A percentile compares a stretch with the other conserved stretches of the same genome.
Conservation (phyloP, 2,888 invertebrate genomes). For the Drosophila hamatofila region DNA sequence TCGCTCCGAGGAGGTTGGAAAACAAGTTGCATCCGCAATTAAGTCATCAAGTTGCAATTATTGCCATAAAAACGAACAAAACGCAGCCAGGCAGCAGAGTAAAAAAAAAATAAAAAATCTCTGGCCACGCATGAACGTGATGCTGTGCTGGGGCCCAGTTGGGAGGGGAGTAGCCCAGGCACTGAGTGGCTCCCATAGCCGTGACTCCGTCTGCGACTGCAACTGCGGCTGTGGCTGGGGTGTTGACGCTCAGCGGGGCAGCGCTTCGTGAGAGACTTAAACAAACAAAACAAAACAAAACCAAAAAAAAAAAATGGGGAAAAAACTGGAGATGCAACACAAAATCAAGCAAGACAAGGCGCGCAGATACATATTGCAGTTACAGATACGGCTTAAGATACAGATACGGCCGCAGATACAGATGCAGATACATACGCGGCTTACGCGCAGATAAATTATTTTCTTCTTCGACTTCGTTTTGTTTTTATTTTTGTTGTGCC, state of each 20-base stretch:
- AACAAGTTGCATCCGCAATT: constrained; percentile 82
- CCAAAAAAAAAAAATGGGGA: neutral
- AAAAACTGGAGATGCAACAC: constrained; percentile 16
- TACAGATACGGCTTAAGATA: constrained; percentile 60
- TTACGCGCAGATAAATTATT: constrained; percentile 80
- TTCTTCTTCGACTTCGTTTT: constrained; percentile 18
- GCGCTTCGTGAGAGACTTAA: constrained; percentile 67
- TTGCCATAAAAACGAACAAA: constrained; percentile 82
- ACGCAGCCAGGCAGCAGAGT: constrained; percentile 59
- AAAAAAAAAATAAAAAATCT: constrained; percentile 66
- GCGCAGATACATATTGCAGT: constrained; percentile 62
- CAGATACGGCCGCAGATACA: constrained; percentile 52
- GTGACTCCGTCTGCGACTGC: constrained; percentile 38
- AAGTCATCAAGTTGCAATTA: constrained; percentile 81
- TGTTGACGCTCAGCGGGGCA: constrained; percentile 79
- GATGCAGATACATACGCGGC: constrained; percentile 59
- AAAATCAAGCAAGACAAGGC: constrained; percentile 41
- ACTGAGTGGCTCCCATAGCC: constrained; percentile 40
- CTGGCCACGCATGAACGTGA: constrained; percentile 82
- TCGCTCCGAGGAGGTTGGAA: constrained; percentile 66
- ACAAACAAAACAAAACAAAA: constrained; percentile 46
- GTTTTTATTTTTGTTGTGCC: constrained; percentile 4
- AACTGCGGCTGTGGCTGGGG: constrained; percentile 59
- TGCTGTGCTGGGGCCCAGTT: constrained; percentile 53
- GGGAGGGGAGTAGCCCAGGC: constrained; percentile 8